Evolutionary conservation across 2,797 vertebrate species (phyloP), one percentile per base, ranked within the genome.

Genomic region (Hydrocynus forskahlii): DNA sequence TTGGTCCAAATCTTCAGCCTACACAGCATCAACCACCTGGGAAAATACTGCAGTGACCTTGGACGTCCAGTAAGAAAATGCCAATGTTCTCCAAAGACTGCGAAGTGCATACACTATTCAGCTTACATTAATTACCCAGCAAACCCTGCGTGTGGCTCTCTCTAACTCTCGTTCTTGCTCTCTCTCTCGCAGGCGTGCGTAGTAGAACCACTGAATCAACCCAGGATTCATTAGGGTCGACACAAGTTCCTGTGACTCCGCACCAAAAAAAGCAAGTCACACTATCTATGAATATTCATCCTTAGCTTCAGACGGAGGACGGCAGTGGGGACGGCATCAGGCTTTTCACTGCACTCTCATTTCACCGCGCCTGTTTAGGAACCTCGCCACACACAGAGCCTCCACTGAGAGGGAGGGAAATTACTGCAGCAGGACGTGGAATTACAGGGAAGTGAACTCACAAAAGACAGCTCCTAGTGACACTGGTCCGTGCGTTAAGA

Each of bases 161-260:
- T 40, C 54, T 52, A n/a, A 60, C 52, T 9, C 72, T 21, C 21
- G 19, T 38, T 25, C 40, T 16, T 43, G 13, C 75, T 23, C 21
- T 52, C 48, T n/a, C 64, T 9, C 60, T 17, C 54, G 67, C 67
- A 50, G 40, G 19, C 25, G 29, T 14, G 43, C 43, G 52, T 43
- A 76, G 75, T 79, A 57, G 75, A 23, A 1, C 68, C 73, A 74
- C 71, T 84, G 85, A 90, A 90, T 89, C 78, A 68, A 76, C 72
- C 48, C 80, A 77, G 66, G 79, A 85, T 82, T 83, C 85, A 90
- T 91, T 86, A 88, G 35, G 84, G 76, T 87, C 85, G 88, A 86
- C 83, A 86, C 50, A 76, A 75, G 81, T 83, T 89, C 83, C 57
- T 83, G 78, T 81, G 82, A 83, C 70, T 83, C 69, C 71, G 48